A percentile compares a stretch with the other conserved stretches of the same genome.
These are phyloP conservation scores for Tapera naevia DNA, from an alignment of 2,797 vertebrate genomes.

Conservation along the genomic window DNA sequence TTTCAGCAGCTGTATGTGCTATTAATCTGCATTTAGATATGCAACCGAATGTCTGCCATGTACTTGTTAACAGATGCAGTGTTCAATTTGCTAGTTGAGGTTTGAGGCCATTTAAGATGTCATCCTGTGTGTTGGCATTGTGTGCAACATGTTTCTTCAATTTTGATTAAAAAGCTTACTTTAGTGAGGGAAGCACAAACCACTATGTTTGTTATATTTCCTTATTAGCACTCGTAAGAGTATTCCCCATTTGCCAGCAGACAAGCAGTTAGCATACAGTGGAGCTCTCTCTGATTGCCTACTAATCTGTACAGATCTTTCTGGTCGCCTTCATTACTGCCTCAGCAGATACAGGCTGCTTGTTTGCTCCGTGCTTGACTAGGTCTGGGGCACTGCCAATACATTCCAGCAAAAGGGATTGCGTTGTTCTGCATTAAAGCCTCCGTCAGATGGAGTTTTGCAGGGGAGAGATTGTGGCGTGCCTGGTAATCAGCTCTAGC, in stretches of 20 bases:
- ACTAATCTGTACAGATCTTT: slow-evolving; percentile 11
- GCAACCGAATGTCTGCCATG: neutral
- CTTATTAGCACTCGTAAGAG: neutral
- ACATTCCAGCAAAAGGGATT: neutral
- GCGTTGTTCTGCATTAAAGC: neutral
- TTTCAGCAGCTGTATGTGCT: slow-evolving; percentile 1
- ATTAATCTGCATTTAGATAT: slow-evolving; percentile 48
- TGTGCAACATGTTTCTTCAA: neutral
- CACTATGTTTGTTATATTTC: neutral
- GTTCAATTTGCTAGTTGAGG: neutral
- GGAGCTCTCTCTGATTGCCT: neutral
- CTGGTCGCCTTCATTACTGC: neutral
- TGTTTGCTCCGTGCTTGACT: neutral
- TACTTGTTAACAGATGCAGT: neutral
- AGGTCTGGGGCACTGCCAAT: neutral
- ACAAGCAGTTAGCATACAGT: neutral
- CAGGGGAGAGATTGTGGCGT: neutral
- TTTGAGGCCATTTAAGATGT: slow-evolving; percentile 35
- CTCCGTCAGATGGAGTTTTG: neutral
- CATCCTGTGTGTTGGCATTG: neutral
- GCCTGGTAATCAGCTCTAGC: neutral
- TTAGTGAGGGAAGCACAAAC: neutral
- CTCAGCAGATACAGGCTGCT: slow-evolving; percentile 2
- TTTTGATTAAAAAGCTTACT: neutral
- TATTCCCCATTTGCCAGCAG: neutral